Base-by-base conservation (phyloP, 1,140 invertebrate genomes). In the Drosophila littoralis region DNA sequence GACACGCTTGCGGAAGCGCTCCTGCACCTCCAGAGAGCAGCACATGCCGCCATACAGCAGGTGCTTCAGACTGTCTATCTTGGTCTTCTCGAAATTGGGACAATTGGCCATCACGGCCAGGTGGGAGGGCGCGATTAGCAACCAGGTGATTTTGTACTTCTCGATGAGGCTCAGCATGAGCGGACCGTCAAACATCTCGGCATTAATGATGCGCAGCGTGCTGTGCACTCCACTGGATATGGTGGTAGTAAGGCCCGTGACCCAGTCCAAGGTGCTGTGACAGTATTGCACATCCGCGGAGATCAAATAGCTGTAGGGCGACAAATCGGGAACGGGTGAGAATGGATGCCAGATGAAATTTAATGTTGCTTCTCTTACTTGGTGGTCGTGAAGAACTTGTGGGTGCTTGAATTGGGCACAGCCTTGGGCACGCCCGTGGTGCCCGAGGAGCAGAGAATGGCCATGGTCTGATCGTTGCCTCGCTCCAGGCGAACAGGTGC, bases 351-450 rank as follows among this genome's bases (percentile, higher is more conserved):
- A 12, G 1, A 9, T 9, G 1, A 7, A 4, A 5, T 2, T 32
- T 13, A 6, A 12, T 17, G 3, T 36, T n/a, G 12, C 32, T 6
- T 13, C 1, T 46, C 69, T 61, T 55, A 75, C 72, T 50, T 69
- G 28, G 7, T 45, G 7, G 52, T 43, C 22, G 22, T 59, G 35
- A 59, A 76, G 45, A 66, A 71, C 48, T 65, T 72, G 36, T 71
- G 68, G 15, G 40, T 46, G 71, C 96, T 95, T 1, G 95, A 95
- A 5, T 96, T 90, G 82, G 94, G 93, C 0, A 96, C 96, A 32
- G 96, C 96, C 93, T 97, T 97, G 1, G 96, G 96, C n/a, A 94
- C 88, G 57, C 96, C 96, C 36, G 96, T 96, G 9, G 96, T 96
- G 9, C 96, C 96, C 68, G 95, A 96, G 0, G 95, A 94, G 50